These are phyloP conservation scores for Anguilla obscura DNA, from an alignment of 2,797 vertebrate genomes.

Conservation along the genomic window DNA sequence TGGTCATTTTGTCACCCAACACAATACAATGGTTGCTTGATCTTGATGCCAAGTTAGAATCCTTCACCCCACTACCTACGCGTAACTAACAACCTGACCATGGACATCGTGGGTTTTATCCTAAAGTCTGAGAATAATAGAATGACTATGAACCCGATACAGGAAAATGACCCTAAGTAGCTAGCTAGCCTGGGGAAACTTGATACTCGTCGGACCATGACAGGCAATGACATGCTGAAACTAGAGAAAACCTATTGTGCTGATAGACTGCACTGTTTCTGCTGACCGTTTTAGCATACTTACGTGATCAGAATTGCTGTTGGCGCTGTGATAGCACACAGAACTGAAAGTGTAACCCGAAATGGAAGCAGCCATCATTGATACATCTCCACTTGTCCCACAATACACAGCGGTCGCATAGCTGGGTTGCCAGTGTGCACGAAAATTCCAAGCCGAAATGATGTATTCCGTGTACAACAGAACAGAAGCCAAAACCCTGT, in stretches of 20 bases:
- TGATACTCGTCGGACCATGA: not conserved
- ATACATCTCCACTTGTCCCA: conserved; percentile 82
- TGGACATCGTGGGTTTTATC: not conserved
- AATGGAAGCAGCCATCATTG: conserved; percentile 99
- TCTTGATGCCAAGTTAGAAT: not conserved
- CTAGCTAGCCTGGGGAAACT: conserved; percentile 12
- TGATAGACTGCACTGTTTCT: not conserved
- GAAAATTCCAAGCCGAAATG: not conserved
- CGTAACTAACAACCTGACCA: not conserved
- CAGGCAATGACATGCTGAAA: not conserved
- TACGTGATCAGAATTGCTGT: conserved; percentile 97
- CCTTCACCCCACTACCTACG: not conserved
- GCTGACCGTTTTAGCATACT: conserved; percentile 58
- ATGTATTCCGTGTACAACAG: not conserved
- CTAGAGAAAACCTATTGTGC: not conserved
- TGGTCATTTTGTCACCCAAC: not conserved
- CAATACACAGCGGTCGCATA: conserved; percentile 67
- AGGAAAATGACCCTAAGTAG: conserved; percentile 69
- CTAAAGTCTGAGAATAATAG: not conserved
- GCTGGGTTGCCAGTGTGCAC: not conserved
- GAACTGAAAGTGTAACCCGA: conserved; percentile 99
- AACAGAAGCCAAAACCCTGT: too few relatives aligned
- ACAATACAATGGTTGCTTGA: not conserved
- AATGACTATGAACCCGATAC: conserved; percentile 19
- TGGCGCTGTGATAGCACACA: conserved; percentile 96